Percentiles rank a stretch among this genome's conserved stretches.
Conservation (phyloP, 2,888 invertebrate species). For the Torymus aiolomorphi region DNA sequence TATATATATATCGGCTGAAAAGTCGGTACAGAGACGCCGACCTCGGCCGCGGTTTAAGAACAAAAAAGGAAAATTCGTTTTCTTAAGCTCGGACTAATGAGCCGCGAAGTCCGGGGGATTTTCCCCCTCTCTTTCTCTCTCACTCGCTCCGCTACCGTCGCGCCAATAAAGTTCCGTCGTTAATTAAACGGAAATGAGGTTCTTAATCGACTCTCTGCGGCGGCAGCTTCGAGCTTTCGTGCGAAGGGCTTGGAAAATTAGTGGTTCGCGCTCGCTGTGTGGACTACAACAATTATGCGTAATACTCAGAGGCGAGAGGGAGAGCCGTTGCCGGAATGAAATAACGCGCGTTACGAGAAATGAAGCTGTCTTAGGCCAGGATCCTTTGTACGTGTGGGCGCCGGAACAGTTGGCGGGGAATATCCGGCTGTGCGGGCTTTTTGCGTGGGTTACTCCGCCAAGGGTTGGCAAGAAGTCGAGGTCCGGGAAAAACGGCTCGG, state of each 20-base stretch:
- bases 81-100: slow-evolving; percentile 21
- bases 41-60: too few species aligned
- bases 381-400: too few species aligned
- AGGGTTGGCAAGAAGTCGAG: too few species aligned
- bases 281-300: slow-evolving; percentile 16
- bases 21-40: too few species aligned
- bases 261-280: not conserved
- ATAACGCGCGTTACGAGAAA: too few species aligned
- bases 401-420: too few species aligned
- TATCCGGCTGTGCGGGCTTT: too few species aligned
- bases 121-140: not conserved
- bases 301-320: not conserved
- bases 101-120: slow-evolving; percentile 1
- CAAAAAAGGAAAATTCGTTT: slow-evolving; percentile 6
- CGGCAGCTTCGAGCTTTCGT: not conserved
- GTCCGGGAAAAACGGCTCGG: too few species aligned
- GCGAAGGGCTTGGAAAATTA: not conserved
- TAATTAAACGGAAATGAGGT: slow-evolving; percentile 42
- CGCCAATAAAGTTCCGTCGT: slow-evolving; percentile 17
- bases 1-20: not conserved
- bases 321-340: too few species aligned
- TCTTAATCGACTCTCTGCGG: slow-evolving; percentile 20
- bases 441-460: too few species aligned
- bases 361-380: too few species aligned
- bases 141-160: too few species aligned